These are phyloP conservation scores for Aphodius granarius DNA, from an alignment of 2,888 invertebrate species.

Conservation along the genomic window DNA sequence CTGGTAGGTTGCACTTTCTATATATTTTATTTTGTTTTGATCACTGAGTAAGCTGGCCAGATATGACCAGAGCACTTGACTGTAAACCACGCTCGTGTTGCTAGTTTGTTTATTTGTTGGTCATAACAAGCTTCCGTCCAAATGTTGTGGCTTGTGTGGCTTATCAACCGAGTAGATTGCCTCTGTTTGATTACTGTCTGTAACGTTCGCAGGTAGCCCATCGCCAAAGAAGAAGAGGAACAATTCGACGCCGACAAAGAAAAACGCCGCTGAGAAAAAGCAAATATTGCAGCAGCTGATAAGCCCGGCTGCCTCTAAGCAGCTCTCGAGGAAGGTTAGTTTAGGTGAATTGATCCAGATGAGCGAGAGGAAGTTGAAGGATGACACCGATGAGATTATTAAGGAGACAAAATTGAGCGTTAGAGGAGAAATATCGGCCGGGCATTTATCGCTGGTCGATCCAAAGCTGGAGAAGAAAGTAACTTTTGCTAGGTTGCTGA, in stretches of 20 bases:
- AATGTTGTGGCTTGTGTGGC: slow-evolving; percentile 16
- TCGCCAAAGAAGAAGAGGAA: slow-evolving; percentile 79
- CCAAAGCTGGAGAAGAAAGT: slow-evolving; percentile 78
- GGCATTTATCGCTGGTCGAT: slow-evolving; percentile 63
- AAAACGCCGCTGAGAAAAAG: slow-evolving; percentile 73
- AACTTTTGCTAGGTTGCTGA: slow-evolving; percentile 72
- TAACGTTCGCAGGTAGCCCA: slow-evolving; percentile 63
- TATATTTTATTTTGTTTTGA: slow-evolving; percentile 25
- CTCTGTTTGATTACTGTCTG: neutral
- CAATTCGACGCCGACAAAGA: slow-evolving; percentile 77
- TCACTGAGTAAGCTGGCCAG: slow-evolving; percentile 7
- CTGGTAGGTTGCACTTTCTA: slow-evolving; percentile 54
- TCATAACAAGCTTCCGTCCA: slow-evolving; percentile 16
- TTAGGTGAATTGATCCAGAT: slow-evolving; percentile 75
- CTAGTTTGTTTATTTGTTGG: neutral
- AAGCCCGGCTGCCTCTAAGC: slow-evolving; percentile 66
- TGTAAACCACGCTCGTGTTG: neutral
- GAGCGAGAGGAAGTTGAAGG: slow-evolving; percentile 60
- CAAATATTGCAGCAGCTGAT: slow-evolving; percentile 79
- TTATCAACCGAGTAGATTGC: neutral
- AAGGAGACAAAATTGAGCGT: slow-evolving; percentile 64
- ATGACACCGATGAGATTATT: slow-evolving; percentile 40
- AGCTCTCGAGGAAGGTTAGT: slow-evolving; percentile 65
- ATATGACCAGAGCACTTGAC: slow-evolving; percentile 12
- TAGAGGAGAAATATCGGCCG: slow-evolving; percentile 49